Percentiles rank a stretch among this genome's conserved stretches.
These are phyloP conservation scores for Anthoscopus minutus DNA, from an alignment of 2,113 vertebrate genomes.

Conservation along the genomic window DNA sequence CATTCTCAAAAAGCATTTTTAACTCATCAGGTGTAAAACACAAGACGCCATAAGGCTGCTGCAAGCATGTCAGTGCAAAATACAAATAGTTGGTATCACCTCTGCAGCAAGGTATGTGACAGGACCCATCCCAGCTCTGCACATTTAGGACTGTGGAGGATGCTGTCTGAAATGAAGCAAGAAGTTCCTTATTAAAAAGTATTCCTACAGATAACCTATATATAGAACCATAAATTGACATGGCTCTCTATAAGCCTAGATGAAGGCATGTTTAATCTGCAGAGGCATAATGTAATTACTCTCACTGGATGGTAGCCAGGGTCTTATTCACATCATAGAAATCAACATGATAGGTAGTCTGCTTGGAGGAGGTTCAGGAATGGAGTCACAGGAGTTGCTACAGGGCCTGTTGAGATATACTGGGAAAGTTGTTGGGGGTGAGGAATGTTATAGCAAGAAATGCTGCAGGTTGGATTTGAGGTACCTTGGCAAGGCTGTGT, in stretches of 20 bases:
- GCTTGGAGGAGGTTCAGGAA: conserved; percentile 60
- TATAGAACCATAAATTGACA: conserved; percentile 47
- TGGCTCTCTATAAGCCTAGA: neutral
- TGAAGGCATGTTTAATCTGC: conserved; percentile 53
- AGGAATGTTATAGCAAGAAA: conserved; percentile 53
- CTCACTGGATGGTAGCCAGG: conserved; percentile 43
- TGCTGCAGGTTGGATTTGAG: conserved; percentile 52
- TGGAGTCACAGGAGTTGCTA: conserved; percentile 61
- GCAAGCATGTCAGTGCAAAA: neutral
- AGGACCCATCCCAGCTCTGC: neutral
- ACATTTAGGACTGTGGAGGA: neutral
- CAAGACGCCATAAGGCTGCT: neutral
- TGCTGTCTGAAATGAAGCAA: conserved; percentile 16
- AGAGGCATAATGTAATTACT: conserved; percentile 54
- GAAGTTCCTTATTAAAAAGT: conserved; percentile 26
- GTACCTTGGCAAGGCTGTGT: conserved; percentile 51
- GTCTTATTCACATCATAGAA: conserved; percentile 56
- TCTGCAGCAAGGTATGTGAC: neutral
- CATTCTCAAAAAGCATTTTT: neutral
- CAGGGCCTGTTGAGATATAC: conserved; percentile 54
- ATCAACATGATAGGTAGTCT: conserved; percentile 56
- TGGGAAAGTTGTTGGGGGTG: conserved; percentile 46
- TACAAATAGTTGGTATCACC: neutral
- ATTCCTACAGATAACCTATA: conserved; percentile 51
- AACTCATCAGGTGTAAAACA: neutral